A percentile compares a stretch with the other conserved stretches of the same genome.
Evolutionary conservation across 2,797 vertebrate genomes (phyloP).

Genomic region (Buphagus erythrorhynchus): DNA sequence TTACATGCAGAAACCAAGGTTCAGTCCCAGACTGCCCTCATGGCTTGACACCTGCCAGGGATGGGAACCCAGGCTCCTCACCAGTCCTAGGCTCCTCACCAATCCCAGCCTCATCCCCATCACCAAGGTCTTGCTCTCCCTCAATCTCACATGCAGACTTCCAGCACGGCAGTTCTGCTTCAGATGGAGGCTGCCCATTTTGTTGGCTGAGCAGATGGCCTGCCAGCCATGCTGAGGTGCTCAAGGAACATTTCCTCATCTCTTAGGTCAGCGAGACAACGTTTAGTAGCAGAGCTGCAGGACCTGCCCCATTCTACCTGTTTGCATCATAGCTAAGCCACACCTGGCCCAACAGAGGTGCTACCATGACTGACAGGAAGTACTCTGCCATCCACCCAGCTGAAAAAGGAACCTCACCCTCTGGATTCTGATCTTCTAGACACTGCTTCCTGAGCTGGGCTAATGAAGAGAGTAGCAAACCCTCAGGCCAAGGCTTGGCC

Average conservation of each 20-base stretch:
- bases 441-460: neutral
- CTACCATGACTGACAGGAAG: neutral
- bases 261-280: fast-evolving
- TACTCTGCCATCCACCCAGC: neutral
- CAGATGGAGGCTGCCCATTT: neutral
- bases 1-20: neutral
- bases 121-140: fast-evolving
- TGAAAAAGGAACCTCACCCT: neutral
- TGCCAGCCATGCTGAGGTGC: fast-evolving
- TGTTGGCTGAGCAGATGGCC: neutral
- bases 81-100: neutral
- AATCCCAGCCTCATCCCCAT: neutral
- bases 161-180: neutral
- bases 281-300: neutral
- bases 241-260: neutral
- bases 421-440: neutral
- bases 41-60: neutral
- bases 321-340: neutral
- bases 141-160: fast-evolving
- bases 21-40: neutral
- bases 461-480: neutral
- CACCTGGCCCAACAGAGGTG: neutral
- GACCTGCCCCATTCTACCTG: neutral
- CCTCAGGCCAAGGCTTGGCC: neutral
- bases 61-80: neutral